Conservation (phyloP, 2,113 vertebrate species). For the Nipponia nippon region DNA sequence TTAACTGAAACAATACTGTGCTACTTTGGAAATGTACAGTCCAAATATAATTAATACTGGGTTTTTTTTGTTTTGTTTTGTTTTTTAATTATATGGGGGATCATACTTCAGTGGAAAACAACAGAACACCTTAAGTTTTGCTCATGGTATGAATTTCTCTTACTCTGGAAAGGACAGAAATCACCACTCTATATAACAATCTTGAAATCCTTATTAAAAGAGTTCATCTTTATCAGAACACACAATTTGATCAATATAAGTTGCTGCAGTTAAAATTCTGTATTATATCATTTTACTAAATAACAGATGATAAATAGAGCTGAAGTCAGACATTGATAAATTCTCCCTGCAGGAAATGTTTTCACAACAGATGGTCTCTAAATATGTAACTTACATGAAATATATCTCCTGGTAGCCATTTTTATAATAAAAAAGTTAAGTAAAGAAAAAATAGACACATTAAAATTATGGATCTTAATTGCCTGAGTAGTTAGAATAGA, state of each 20-base stretch:
- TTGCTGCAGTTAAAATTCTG: background rate
- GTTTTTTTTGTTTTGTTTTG: too few species aligned
- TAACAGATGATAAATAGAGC: background rate
- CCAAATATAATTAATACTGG: background rate
- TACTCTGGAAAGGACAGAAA: background rate
- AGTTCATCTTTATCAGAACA: background rate
- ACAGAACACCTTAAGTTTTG: background rate
- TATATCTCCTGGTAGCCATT: background rate
- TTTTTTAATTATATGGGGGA: too few species aligned
- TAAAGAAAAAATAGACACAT: background rate
- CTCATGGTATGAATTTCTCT: background rate
- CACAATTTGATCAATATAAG: background rate
- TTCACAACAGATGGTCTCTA: constrained; percentile 31
- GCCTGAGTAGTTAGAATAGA: background rate
- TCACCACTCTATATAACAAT: background rate
- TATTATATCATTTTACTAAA: background rate
- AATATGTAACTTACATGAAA: constrained; percentile 34
- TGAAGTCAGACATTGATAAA: constrained; percentile 25
- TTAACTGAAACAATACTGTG: background rate
- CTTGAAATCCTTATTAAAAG: background rate
- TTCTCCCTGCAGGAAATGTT: background rate
- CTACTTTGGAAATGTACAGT: background rate
- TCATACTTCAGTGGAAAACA: background rate
- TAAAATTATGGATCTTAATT: constrained; percentile 39
- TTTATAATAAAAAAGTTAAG: constrained; percentile 32